Evolutionary conservation across 2,797 vertebrate species (phyloP), one percentile per base, ranked within the genome.

Genomic region (Diplodus sargus): DNA sequence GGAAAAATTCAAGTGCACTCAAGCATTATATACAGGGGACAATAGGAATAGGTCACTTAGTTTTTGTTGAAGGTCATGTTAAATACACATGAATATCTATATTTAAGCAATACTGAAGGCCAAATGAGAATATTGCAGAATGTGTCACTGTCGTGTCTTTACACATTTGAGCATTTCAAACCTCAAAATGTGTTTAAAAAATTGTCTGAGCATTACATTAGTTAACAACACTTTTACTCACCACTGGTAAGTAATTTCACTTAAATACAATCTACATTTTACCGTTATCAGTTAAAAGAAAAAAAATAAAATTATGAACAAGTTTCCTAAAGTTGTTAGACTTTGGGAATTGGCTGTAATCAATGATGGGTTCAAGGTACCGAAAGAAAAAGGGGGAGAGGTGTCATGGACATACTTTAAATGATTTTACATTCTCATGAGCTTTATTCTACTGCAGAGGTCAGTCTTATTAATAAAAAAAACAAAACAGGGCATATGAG

Each of bases 361-460:
- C 52, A 71, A 62, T 49, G 34, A 75, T 53, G 5, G 17, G n/a
- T 56, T 73, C 5, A 69, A 39, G 54, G 20, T 60, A 45, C 5
- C 4, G 15, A 45, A 15, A 45, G 18, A 34, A 58, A 34, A 39
- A 16, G 43, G 3, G 39, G 30, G 7, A 12, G 14, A 16, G 52
- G 3, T 20, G 4, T 70, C 51, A 54, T 64, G 30, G 67, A 85
- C 62, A 71, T 9, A 71, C 34, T 34, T 51, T 48, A 51, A 56
- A 82, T 69, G 17, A 67, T 52, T 80, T 87, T 72, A 92, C 80
- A 87, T 87, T 87, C 77, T 83, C 45, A 67, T 74, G 60, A 83
- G 75, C 58, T 82, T 88, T 81, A 74, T 78, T 89, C 76, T 71
- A 86, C 62, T 66, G 56, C 76, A 83, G 76, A 79, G 59, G 64